These are phyloP conservation scores for Megamerina dolium DNA, from an alignment of 2,888 invertebrate species.

Conservation along the genomic window DNA sequence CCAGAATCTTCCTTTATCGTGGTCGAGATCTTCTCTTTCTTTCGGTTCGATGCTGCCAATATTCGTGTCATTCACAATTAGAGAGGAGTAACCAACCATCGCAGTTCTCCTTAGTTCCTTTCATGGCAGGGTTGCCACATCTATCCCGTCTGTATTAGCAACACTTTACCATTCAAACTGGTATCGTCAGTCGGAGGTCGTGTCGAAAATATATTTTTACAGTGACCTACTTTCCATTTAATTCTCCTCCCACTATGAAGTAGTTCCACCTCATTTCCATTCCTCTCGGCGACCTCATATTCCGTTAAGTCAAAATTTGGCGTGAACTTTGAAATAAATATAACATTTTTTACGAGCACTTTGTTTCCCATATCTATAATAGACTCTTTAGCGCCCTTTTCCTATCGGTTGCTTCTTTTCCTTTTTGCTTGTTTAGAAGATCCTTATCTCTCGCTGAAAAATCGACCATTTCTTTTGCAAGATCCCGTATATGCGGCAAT, in stretches of 20 bases:
- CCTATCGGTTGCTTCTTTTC: no score
- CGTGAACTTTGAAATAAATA: slow-evolving; percentile 18
- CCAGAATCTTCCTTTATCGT: no score
- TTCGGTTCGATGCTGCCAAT: no score
- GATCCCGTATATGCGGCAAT: slow-evolving; percentile 15
- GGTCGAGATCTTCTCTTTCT: no score
- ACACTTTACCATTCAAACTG: no score
- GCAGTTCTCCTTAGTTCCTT: background rate
- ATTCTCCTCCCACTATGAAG: slow-evolving; percentile 9
- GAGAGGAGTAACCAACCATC: no score
- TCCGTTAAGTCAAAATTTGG: slow-evolving; percentile 18
- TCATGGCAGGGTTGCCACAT: slow-evolving; percentile 14
- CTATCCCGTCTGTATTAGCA: slow-evolving; percentile 17
- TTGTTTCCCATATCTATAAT: slow-evolving; percentile 17
- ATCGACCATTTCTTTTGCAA: slow-evolving; percentile 12
- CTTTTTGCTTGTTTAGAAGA: slow-evolving; percentile 1
- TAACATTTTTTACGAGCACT: slow-evolving; percentile 18
- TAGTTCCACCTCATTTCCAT: slow-evolving; percentile 16
- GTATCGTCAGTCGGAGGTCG: slow-evolving; percentile 2
- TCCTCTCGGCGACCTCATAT: slow-evolving; percentile 14
- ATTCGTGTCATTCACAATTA: no score
- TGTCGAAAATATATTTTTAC: background rate
- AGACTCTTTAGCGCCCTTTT: slow-evolving; percentile 9
- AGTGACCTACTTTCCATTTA: slow-evolving; percentile 7
- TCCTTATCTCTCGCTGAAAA: slow-evolving; percentile 17